A percentile compares a stretch with the other conserved stretches of the same genome.
phyloP scores from a whole-genome alignment of 2,113 vertebrate species.

The Psittacara wagleri region DNA sequence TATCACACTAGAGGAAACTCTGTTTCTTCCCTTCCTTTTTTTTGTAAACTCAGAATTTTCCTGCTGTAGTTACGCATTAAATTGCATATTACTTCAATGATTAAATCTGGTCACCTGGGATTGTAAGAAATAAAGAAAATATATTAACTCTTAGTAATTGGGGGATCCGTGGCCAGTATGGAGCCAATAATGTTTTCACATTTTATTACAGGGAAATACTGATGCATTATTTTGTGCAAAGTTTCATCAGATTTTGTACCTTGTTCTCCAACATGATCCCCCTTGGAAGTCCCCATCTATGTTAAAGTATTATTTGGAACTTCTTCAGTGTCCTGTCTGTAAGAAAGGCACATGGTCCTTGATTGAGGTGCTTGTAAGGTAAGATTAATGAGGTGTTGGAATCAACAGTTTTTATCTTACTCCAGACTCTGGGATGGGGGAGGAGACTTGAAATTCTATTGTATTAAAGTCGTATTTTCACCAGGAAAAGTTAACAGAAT shows the following conservation, averaged over 20 bases:
- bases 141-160: neutral
- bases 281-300: constrained; percentile 81
- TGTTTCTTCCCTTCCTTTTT: neutral
- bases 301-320: constrained; percentile 81
- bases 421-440: neutral
- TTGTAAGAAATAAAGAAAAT: neutral
- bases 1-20: neutral
- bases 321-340: constrained; percentile 92
- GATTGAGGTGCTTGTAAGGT: constrained; percentile 87
- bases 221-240: constrained; percentile 72
- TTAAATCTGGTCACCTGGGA: neutral
- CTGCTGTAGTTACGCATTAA: neutral
- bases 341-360: constrained; percentile 85
- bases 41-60: neutral
- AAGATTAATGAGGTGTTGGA: neutral
- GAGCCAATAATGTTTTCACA: constrained; percentile 13
- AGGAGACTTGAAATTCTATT: neutral
- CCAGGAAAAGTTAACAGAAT: neutral
- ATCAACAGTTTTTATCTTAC: neutral
- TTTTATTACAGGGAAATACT: constrained; percentile 78
- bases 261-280: constrained; percentile 82
- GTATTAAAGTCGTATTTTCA: neutral
- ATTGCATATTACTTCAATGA: neutral
- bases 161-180: neutral
- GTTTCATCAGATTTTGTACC: constrained; percentile 77